Evolutionary conservation across 2,797 vertebrate genomes (phyloP), one percentile per base, ranked within the genome.

Genomic region (Peromyscus eremicus): DNA sequence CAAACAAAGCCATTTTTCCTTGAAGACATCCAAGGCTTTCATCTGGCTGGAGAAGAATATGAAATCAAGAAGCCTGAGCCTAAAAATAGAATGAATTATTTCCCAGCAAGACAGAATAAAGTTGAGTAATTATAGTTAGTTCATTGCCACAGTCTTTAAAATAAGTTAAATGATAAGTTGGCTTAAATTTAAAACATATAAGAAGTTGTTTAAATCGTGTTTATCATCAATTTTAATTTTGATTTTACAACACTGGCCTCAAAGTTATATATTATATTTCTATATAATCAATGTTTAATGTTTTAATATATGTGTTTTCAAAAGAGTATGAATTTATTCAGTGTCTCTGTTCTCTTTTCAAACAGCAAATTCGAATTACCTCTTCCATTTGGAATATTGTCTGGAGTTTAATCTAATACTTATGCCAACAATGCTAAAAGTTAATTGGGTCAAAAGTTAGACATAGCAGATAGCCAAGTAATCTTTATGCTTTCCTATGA

Each of bases 1-100:
- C 88, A 96, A 95, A 95, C 93, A 94, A 93, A 96, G 46, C 62
- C 93, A 23, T 49, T 95, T 94, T 95, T 89, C 84, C 52, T n/a
- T 94, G 57, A 96, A 95, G 73, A 91, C 89, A 46, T 96, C 92
- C n/a, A n/a, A 64, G 2, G 76, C 29, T 96, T 94, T 95, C 64
- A 83, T 83, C 46, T 43, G 25, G 23, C 23, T 96, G 89, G 64
- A 96, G n/a, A 95, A 91, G 62, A 94, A 91, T 89, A 57, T 52
- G 52, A 96, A 97, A 96, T 97, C 68, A 92, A 91, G 91, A 96
- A 62, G 21, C 40, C 79, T 27, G 2, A 64, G 4, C 89, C 77
- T 82, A 70, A 95, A 97, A 92, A 76, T 95, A 88, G 79, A 94
- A 94, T 27, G 23, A 46, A 76, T 95, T 85, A 66, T 93, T 96